phyloP scores from a whole-genome alignment of 2,113 vertebrate genomes.

The Ascaphus truei region DNA sequence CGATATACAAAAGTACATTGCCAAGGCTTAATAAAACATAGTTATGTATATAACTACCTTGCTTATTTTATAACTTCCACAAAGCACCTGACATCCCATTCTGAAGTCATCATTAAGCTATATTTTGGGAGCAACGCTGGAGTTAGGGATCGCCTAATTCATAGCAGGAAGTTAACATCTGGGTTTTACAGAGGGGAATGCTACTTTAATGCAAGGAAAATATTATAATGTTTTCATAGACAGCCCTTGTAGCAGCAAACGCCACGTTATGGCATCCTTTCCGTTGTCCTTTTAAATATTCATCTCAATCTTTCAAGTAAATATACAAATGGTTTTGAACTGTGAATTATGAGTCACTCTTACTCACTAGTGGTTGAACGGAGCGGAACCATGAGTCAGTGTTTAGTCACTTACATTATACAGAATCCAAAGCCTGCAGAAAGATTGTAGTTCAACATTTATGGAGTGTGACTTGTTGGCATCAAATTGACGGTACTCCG shows the following conservation, averaged over 20 bases:
- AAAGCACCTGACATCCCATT: not conserved
- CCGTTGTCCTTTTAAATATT: slow-evolving; percentile 3
- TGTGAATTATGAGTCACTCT: slow-evolving; percentile 22
- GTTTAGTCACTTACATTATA: slow-evolving; percentile 24
- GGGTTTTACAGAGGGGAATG: not conserved
- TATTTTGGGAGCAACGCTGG: not conserved
- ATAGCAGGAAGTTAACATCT: not conserved
- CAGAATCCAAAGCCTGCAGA: slow-evolving; percentile 2
- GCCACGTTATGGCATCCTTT: not conserved
- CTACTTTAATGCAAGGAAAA: not conserved
- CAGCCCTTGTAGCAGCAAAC: not conserved
- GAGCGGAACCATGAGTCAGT: slow-evolving; percentile 23
- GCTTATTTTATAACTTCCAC: no score
- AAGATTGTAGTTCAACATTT: slow-evolving; percentile 18
- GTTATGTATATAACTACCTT: no score
- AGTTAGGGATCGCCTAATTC: not conserved
- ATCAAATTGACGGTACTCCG: slow-evolving; percentile 13
- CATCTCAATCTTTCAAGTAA: slow-evolving; percentile 12
- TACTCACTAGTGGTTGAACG: slow-evolving; percentile 17
- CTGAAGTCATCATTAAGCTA: not conserved
- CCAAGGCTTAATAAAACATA: no score
- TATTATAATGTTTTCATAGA: slow-evolving; percentile 2
- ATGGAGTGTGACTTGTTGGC: slow-evolving; percentile 29
- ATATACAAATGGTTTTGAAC: slow-evolving; percentile 21
- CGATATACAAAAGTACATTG: no score